A percentile compares a stretch with the other conserved stretches of the same genome.
Evolutionary conservation across 2,797 vertebrate species (phyloP).

Genomic region (Sebastes itinus): DNA sequence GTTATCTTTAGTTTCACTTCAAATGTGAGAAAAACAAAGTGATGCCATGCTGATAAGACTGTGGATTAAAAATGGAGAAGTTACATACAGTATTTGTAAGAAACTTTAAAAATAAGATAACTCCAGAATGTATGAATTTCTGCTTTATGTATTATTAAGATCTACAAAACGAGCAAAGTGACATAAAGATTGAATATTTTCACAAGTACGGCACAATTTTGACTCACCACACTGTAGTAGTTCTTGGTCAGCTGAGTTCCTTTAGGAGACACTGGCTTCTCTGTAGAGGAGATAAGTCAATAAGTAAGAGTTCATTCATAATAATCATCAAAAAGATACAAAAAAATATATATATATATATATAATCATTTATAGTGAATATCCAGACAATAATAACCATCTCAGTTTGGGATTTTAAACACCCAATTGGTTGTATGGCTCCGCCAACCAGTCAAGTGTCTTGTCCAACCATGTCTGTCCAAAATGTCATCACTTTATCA

Average conservation of each 20-base stretch:
- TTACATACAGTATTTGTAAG: background rate
- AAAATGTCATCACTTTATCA: background rate
- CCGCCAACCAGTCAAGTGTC: background rate
- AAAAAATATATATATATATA: background rate
- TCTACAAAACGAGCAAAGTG: background rate
- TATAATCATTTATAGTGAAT: background rate
- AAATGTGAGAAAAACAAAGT: background rate
- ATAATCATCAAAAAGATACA: background rate
- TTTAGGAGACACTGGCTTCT: slow-evolving; percentile 94
- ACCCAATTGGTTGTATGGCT: background rate
- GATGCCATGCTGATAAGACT: background rate
- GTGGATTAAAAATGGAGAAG: background rate
- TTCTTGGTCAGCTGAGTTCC: slow-evolving; percentile 94
- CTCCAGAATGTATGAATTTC: background rate
- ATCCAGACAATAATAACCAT: background rate
- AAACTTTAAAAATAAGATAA: background rate
- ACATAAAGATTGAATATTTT: background rate
- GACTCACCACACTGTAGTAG: slow-evolving; percentile 95
- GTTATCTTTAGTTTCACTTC: background rate
- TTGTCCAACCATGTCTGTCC: background rate
- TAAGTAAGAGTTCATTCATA: background rate
- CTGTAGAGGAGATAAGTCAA: slow-evolving; percentile 65
- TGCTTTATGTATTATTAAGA: background rate
- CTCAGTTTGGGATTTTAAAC: background rate
- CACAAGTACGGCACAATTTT: background rate